Evolutionary conservation across 2,888 invertebrate species (phyloP).

Genomic region (Andricus curvator): DNA sequence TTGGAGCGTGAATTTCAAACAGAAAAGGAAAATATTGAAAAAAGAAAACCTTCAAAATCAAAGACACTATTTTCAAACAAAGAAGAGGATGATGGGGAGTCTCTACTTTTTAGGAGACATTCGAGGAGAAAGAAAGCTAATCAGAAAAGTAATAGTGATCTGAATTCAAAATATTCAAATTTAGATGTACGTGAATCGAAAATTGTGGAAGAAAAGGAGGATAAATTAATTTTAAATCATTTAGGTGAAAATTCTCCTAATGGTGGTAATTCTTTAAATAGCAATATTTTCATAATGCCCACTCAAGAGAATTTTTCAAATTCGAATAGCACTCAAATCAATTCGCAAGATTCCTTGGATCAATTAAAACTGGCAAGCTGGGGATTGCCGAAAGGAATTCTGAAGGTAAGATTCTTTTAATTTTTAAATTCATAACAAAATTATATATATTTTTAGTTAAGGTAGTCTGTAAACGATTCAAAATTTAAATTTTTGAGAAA

Average conservation of each 20-base stretch:
- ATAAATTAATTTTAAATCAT: not conserved
- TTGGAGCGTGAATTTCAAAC: not conserved
- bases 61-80: not conserved
- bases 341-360: conserved; percentile 22
- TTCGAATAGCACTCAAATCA: conserved; percentile 9
- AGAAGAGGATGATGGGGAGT: conserved; percentile 2
- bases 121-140: not conserved
- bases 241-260: not conserved
- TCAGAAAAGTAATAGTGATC: not conserved
- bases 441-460: too few species aligned
- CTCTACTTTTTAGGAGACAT: conserved; percentile 2
- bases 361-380: conserved; percentile 50
- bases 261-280: not conserved
- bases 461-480: too few species aligned
- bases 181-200: not conserved
- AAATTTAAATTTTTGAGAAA: too few species aligned
- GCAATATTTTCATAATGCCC: not conserved
- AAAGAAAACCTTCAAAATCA: not conserved
- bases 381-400: conserved; percentile 57
- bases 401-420: conserved; percentile 48
- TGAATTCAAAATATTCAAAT: not conserved
- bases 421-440: not conserved
- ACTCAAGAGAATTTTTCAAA: conserved; percentile 15
- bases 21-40: not conserved
- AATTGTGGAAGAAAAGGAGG: not conserved